These are phyloP conservation scores for Lophotis ruficrista DNA, from an alignment of 2,113 vertebrate species.

Conservation along the genomic window DNA sequence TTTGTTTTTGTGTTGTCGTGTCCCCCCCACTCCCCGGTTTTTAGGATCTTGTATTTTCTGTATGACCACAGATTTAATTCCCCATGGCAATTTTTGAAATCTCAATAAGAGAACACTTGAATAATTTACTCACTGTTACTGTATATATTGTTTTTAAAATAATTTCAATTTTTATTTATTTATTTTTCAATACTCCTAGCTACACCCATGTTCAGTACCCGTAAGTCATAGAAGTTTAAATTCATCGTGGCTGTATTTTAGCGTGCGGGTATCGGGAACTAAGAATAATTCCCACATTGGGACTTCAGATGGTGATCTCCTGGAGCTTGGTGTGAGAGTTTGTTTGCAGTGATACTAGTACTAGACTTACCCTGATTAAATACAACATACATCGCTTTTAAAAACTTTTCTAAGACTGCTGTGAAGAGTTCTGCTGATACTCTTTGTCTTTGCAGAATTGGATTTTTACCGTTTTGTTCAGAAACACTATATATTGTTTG, in stretches of 20 bases:
- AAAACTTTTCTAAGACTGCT: neutral
- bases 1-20: too few species aligned
- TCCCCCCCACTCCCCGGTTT: neutral
- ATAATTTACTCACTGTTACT: neutral
- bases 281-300: neutral
- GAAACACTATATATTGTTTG: neutral
- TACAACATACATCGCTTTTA: neutral
- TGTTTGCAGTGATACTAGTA: neutral
- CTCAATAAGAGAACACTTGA: neutral
- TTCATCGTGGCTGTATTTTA: neutral
- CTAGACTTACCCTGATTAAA: neutral
- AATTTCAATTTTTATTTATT: neutral
- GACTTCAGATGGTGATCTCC: neutral
- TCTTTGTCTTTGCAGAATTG: conserved; percentile 38
- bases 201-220: neutral
- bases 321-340: neutral
- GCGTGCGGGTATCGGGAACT: neutral
- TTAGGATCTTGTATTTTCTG: neutral
- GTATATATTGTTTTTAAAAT: neutral
- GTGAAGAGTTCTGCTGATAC: conserved; percentile 17
- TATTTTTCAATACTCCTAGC: neutral
- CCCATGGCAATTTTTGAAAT: neutral
- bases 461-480: conserved; percentile 27
- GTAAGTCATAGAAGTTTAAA: neutral
- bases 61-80: neutral